Conservation (phyloP, 1,140 invertebrate species). For the Caenorhabditis elegans region DNA sequence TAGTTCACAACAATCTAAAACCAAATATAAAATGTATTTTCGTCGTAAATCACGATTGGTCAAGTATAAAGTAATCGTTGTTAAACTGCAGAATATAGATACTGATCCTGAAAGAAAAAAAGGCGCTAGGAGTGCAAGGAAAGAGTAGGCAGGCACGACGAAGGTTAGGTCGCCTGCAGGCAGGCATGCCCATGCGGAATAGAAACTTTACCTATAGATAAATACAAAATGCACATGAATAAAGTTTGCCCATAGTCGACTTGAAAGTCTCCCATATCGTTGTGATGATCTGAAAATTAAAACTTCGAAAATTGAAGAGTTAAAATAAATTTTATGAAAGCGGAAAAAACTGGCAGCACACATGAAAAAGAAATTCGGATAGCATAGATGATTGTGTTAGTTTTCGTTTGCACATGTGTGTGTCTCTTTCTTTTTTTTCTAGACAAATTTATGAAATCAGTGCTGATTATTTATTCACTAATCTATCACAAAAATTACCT, state of each 20-base stretch:
- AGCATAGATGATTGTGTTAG: constrained; percentile 18
- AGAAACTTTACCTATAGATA: constrained; percentile 4
- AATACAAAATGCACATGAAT: constrained; percentile 39
- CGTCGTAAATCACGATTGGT: neutral
- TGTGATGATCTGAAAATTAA: neutral
- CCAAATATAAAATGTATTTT: constrained; percentile 15
- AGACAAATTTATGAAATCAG: neutral
- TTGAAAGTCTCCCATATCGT: constrained; percentile 17
- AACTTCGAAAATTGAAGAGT: too few relatives aligned
- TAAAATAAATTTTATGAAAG: neutral
- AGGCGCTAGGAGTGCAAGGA: neutral
- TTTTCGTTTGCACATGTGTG: too few relatives aligned
- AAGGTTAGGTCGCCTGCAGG: too few relatives aligned
- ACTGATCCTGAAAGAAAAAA: neutral
- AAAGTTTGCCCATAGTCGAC: constrained; percentile 17
- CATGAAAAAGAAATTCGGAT: neutral
- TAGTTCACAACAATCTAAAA: constrained; percentile 23
- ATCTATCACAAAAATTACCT: neutral
- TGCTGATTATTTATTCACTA: too few relatives aligned
- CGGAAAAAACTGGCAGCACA: neutral
- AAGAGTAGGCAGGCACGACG: too few relatives aligned
- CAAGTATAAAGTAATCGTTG: constrained; percentile 7
- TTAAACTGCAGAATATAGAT: constrained; percentile 20
- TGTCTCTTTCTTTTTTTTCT: too few relatives aligned
- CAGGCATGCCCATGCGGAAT: too few relatives aligned